phyloP scores from a whole-genome alignment of 2,888 invertebrate genomes.

The Agrilus mali region DNA sequence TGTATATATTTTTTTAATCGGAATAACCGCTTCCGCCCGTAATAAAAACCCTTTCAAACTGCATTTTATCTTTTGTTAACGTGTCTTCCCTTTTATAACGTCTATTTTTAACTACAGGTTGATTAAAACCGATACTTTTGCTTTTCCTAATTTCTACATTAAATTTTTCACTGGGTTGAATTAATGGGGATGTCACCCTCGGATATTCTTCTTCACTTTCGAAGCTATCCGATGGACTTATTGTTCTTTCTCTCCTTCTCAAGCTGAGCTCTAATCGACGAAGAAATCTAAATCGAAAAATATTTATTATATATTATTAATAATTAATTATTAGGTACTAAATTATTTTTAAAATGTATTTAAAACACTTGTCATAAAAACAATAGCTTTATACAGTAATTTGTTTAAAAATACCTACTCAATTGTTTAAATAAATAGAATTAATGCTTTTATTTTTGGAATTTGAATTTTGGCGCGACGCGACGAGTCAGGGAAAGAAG shows the following conservation, averaged over 20 bases:
- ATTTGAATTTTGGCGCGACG: no score
- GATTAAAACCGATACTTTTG: slow-evolving; percentile 27
- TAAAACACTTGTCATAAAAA: no score
- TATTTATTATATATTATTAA: slow-evolving; percentile 1
- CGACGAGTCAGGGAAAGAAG: no score
- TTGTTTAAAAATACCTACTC: slow-evolving; percentile 1
- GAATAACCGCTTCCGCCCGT: slow-evolving; percentile 29
- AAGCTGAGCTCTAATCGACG: slow-evolving; percentile 58
- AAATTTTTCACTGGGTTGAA: slow-evolving; percentile 31
- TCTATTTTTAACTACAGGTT: slow-evolving; percentile 16
- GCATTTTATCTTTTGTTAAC: slow-evolving; percentile 22
- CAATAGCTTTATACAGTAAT: background rate
- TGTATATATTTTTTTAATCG: slow-evolving; percentile 20
- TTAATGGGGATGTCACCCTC: slow-evolving; percentile 50
- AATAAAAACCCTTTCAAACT: slow-evolving; percentile 25
- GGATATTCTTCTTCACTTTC: slow-evolving; percentile 46
- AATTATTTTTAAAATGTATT: no score
- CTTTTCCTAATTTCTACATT: slow-evolving; percentile 32
- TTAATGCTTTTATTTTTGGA: no score
- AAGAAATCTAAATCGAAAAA: slow-evolving; percentile 43
- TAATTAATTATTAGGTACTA: background rate
- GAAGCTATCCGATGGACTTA: slow-evolving; percentile 38
- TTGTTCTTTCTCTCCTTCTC: slow-evolving; percentile 49
- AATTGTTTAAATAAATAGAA: background rate
- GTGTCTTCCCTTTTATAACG: slow-evolving; percentile 12